phyloP scores from a whole-genome alignment of 2,113 vertebrate genomes.

The Sinocyclocheilus maitianheensis region DNA sequence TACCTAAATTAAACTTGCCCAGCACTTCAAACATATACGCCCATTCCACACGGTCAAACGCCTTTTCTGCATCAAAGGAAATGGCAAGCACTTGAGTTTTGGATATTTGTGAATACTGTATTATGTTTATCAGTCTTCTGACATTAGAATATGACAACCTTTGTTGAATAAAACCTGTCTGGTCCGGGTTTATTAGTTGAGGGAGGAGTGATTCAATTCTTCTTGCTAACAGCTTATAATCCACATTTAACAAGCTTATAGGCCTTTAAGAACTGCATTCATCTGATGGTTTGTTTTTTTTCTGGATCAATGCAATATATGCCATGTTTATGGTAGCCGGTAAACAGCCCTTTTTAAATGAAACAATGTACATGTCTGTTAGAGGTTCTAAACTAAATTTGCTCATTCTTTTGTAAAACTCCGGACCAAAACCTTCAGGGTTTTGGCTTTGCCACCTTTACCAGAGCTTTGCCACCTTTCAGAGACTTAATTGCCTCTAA shows the following conservation, averaged over 20 bases:
- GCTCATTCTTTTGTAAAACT: not conserved
- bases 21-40: not conserved
- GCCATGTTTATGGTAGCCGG: too few species aligned
- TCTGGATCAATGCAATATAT: not conserved
- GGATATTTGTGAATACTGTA: not conserved
- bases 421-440: not conserved
- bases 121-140: not conserved
- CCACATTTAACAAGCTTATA: not conserved
- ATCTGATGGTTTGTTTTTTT: not conserved
- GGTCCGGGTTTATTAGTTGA: not conserved
- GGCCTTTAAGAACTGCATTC: not conserved
- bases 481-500: not conserved
- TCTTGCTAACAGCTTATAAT: not conserved
- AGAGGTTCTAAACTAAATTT: not conserved
- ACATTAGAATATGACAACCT: not conserved
- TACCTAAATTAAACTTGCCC: not conserved
- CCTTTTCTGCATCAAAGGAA: not conserved
- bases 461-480: not conserved
- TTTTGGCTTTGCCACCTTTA: too few species aligned
- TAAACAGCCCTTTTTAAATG: not conserved
- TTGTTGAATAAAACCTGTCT: not conserved
- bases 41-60: not conserved
- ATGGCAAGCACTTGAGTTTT: not conserved
- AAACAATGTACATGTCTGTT: not conserved
- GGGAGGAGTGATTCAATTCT: not conserved